Evolutionary conservation across 2,797 vertebrate species (phyloP), one percentile per base, ranked within the genome.

Genomic region (Alca torda): DNA sequence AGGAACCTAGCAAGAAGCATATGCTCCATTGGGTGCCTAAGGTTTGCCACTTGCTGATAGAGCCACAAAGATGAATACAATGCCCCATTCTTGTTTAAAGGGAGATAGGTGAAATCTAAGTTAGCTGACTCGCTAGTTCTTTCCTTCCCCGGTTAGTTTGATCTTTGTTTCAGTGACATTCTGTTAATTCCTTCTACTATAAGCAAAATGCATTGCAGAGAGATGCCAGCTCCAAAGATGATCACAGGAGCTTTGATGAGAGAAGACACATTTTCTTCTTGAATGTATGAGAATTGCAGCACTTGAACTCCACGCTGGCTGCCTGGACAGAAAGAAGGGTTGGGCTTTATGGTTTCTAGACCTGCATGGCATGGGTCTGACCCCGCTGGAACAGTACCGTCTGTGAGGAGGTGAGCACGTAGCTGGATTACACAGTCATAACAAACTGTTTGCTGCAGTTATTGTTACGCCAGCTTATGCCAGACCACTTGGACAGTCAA

Each of bases 301-400:
- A 28, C 20, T 20, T 48, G 41, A 80, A 50, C 33, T 67, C 12
- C 9, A 5, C 5, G 8, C 1, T 6, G 20, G 59, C 25, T 63
- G 5, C 23, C 57, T 61, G 51, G 68, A 74, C 10, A 80, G 60
- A 64, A 73, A 35, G 45, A 25, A 79, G 10, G 14, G 45, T 26
- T 88, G 10, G 4, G 12, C 25, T 88, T 60, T 57, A 14, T 35
- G 13, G 26, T 67, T 87, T 87, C 33, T 23, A 74, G 61, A 82
- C 13, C 18, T 53, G 12, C 16, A 43, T 7, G 37, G 53, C 31
- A 60, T 11, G 60, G 63, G 18, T 10, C 51, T 73, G 46, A 37
- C 14, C 3, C 15, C 59, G 46, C 30, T 75, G 57, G 64, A 60
- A 26, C 2, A 2, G 37, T 5, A 15, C 15, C 2, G 0, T 31